These are phyloP conservation scores for Stomatorhinus ivindoensis DNA, from an alignment of 2,113 vertebrate genomes.

Conservation along the genomic window DNA sequence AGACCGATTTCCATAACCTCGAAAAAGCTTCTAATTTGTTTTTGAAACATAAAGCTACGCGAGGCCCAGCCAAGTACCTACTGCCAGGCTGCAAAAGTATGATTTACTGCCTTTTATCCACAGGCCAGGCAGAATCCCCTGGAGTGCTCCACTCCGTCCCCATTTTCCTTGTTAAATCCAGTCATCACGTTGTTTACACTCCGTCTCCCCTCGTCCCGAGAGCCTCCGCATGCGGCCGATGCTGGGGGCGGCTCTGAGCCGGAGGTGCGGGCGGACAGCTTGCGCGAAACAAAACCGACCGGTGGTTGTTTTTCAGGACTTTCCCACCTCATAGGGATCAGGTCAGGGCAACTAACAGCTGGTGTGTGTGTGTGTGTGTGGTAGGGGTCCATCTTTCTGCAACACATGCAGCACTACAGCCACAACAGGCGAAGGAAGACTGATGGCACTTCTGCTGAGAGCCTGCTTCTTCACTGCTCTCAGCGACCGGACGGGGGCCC, in stretches of 20 bases:
- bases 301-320: neutral
- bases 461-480: neutral
- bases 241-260: slow-evolving; percentile 20
- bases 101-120: neutral
- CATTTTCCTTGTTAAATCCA: slow-evolving; percentile 8
- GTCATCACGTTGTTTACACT: slow-evolving; percentile 13
- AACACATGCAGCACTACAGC: neutral
- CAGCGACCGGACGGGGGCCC: neutral
- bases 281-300: slow-evolving; percentile 30
- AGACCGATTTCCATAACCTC: slow-evolving; percentile 21
- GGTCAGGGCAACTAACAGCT: neutral
- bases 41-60: slow-evolving; percentile 18
- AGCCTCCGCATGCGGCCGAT: neutral
- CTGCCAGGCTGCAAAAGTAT: neutral
- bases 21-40: slow-evolving; percentile 4
- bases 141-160: neutral
- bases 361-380: neutral
- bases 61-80: slow-evolving; percentile 2
- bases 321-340: neutral
- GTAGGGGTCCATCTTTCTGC: neutral
- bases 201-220: neutral
- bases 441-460: neutral
- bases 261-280: neutral
- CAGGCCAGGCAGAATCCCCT: neutral
- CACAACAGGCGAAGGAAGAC: neutral